Base-by-base conservation (phyloP, 2,113 vertebrate species). In the Corydoras maculifer region DNA sequence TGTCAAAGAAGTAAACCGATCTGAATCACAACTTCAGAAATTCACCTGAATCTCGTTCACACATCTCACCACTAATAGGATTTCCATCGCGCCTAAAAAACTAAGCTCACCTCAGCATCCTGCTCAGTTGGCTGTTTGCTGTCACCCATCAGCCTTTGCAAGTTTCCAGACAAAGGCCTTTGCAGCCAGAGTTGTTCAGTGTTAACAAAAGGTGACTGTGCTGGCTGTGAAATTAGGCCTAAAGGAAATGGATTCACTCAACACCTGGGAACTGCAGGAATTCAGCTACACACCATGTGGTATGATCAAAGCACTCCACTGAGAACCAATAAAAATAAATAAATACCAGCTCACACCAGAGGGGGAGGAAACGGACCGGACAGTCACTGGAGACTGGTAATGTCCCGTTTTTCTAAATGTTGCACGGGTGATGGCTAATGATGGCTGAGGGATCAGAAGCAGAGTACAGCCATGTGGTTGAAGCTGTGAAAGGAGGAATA, bases 261-360 rank as follows among this genome's bases (percentile, higher is more conserved):
- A 49, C 82, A 82, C 75, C 77, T 76, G 77, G 79, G 62, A 58
- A 72, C 77, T 68, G 67, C 72, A 77, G 75, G 80, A 77, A 65
- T 55, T 58, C 60, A 15, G 18, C 15, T 76, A 68, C 78, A 79
- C 62, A 55, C 62, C 31, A 69, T 73, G 75, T 71, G 74, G 71
- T 69, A 66, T 66, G 77, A 80, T 79, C 80, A 79, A 83, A 79
- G 82, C 32, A 50, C 31, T 58, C 75, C 74, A 54, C 66, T 31
- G 74, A 72, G 74, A 70, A 29, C 55, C 72, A 82, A 79, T 80
- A 76, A 80, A 83, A 83, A 83, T 78, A 83, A 83, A 83, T 75
- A 80, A 82, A 76, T 74, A 66, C 66, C 58, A 66, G 70, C 80
- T 80, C 66, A 75, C 64, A 61, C 68, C 67, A 77, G 71, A 15